A percentile compares a stretch with the other conserved stretches of the same genome.
These are phyloP conservation scores for Folsomia manolachei DNA, from an alignment of 2,888 invertebrate genomes.

Conservation along the genomic window DNA sequence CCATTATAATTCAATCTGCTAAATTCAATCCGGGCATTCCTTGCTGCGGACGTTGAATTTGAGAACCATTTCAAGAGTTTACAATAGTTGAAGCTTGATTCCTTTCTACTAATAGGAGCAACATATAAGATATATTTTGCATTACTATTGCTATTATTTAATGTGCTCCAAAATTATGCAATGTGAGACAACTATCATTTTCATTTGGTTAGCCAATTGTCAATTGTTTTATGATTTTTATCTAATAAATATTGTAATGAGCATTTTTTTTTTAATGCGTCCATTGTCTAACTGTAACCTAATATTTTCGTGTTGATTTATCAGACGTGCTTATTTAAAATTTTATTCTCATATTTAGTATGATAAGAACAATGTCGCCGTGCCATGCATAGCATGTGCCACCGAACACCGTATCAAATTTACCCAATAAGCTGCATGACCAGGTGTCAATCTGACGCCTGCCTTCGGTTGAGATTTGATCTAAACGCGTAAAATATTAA, in stretches of 20 bases:
- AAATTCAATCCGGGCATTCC: not conserved
- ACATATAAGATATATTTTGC: not conserved
- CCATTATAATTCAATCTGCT: constrained; percentile 1
- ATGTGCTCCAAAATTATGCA: too few relatives aligned
- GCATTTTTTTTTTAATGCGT: too few relatives aligned
- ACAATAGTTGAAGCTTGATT: too few relatives aligned
- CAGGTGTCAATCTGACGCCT: not conserved
- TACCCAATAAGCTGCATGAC: not conserved
- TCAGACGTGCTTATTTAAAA: not conserved
- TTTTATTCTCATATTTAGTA: not conserved
- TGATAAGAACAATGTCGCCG: not conserved
- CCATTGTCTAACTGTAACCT: not conserved
- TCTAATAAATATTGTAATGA: not conserved
- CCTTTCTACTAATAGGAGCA: too few relatives aligned
- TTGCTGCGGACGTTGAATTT: not conserved
- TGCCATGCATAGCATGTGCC: not conserved
- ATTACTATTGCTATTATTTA: too few relatives aligned
- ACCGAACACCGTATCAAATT: not conserved
- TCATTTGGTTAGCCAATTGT: too few relatives aligned
- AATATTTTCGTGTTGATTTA: not conserved
- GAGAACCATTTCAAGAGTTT: not conserved
- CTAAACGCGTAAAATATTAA: not conserved
- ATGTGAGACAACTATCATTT: too few relatives aligned
- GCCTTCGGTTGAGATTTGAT: not conserved
- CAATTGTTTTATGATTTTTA: too few relatives aligned